Evolutionary conservation across 1,140 invertebrate genomes (phyloP).

Genomic region (Nasonia giraulti): DNA sequence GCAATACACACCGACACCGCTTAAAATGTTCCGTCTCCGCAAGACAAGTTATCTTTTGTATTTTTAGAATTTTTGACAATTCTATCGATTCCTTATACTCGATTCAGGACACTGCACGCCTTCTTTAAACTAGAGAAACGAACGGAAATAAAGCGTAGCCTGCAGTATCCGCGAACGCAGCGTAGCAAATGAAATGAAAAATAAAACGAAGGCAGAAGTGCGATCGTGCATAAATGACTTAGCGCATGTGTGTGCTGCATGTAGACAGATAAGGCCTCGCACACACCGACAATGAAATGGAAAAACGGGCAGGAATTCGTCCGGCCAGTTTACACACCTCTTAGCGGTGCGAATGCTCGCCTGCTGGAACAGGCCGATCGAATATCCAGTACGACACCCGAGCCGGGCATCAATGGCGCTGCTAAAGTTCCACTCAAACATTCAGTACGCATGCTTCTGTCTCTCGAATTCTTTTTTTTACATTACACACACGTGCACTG

Average conservation of each 20-base stretch:
- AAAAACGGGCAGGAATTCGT: constrained; percentile 71
- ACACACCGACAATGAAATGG: constrained; percentile 67
- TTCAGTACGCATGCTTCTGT: constrained; percentile 74
- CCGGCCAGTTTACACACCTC: constrained; percentile 64
- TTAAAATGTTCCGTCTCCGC: constrained; percentile 43
- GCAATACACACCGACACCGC: constrained; percentile 28
- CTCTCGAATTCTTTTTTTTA: constrained; percentile 55
- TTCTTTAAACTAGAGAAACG: neutral
- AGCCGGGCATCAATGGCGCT: constrained; percentile 64
- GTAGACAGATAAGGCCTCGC: constrained; percentile 69
- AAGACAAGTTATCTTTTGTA: neutral
- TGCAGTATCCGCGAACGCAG: constrained; percentile 12
- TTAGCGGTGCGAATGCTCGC: constrained; percentile 67
- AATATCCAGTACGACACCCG: constrained; percentile 67
- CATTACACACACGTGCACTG: constrained; percentile 38
- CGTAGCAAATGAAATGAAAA: constrained; percentile 54
- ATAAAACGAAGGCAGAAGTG: constrained; percentile 36
- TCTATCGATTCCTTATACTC: neutral
- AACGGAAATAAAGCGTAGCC: neutral
- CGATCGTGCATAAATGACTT: constrained; percentile 66
- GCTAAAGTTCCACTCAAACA: constrained; percentile 63
- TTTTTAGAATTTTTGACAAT: neutral
- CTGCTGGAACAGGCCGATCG: constrained; percentile 69
- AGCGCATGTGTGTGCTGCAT: constrained; percentile 74
- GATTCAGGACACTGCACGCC: neutral